These are phyloP conservation scores for Eurystomus glaucurus DNA, from an alignment of 2,797 vertebrate species.

Conservation along the genomic window DNA sequence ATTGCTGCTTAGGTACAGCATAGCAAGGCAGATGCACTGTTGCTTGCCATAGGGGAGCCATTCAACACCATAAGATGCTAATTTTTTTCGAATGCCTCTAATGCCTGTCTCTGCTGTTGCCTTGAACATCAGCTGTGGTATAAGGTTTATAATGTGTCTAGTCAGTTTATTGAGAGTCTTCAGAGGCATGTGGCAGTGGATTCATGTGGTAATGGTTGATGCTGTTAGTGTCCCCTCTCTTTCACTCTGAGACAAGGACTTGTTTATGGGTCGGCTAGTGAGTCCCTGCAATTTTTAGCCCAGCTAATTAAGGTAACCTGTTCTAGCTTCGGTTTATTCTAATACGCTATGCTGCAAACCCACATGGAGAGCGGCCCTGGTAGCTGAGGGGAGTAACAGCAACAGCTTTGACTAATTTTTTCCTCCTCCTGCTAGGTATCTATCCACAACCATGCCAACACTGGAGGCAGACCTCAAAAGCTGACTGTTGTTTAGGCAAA, in stretches of 20 bases:
- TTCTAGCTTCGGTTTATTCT: neutral
- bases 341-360: neutral
- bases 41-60: neutral
- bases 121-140: neutral
- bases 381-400: neutral
- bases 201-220: neutral
- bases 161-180: neutral
- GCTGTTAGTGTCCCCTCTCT: neutral
- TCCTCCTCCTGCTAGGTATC: neutral
- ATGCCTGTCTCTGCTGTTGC: neutral
- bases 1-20: neutral
- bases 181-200: rapidly evolving
- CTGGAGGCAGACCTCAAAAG: neutral
- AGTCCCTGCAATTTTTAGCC: neutral
- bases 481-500: neutral
- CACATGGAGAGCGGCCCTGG: neutral
- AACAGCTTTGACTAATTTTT: neutral
- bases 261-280: neutral
- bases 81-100: neutral
- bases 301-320: neutral
- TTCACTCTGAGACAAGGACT: neutral
- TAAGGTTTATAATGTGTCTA: neutral
- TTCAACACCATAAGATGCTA: neutral
- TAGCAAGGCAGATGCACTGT: neutral
- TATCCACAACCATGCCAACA: neutral